Evolutionary conservation across 2,113 vertebrate species (phyloP).

Genomic region (Calidris pygmaea): DNA sequence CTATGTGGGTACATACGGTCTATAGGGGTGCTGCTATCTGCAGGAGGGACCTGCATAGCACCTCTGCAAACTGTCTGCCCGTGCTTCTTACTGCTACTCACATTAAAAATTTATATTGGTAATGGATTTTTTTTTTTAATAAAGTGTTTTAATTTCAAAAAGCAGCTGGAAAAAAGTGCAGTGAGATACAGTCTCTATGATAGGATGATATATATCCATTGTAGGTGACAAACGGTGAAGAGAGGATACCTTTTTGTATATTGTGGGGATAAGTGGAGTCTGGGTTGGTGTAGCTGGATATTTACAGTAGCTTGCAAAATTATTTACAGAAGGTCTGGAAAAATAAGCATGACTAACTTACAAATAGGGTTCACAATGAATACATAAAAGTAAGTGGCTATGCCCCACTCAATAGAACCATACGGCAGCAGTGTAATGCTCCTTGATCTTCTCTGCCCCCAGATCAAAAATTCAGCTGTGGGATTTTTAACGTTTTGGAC

Average conservation of each 20-base stretch:
- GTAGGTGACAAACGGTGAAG: neutral
- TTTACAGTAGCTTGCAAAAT: neutral
- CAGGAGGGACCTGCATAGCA: neutral
- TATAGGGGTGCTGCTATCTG: neutral
- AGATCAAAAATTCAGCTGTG: neutral
- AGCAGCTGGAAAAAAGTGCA: neutral
- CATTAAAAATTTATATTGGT: neutral
- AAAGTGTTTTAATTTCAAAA: neutral
- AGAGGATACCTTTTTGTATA: neutral
- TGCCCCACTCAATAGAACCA: neutral
- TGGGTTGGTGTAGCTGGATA: neutral
- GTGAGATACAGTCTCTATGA: neutral
- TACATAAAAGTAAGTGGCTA: neutral
- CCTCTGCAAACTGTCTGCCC: neutral
- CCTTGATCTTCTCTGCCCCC: neutral
- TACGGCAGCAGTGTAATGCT: neutral
- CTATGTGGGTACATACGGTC: neutral
- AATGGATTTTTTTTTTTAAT: neutral
- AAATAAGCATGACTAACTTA: neutral
- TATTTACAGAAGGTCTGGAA: neutral
- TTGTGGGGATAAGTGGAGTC: neutral
- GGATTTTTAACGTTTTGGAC: constrained; percentile 5
- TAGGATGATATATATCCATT: neutral
- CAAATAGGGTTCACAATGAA: neutral
- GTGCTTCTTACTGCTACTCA: neutral